Percentiles rank a stretch among this genome's conserved stretches.
phyloP scores from a whole-genome alignment of 2,797 vertebrate genomes.

The Enteromius paludinosus region DNA sequence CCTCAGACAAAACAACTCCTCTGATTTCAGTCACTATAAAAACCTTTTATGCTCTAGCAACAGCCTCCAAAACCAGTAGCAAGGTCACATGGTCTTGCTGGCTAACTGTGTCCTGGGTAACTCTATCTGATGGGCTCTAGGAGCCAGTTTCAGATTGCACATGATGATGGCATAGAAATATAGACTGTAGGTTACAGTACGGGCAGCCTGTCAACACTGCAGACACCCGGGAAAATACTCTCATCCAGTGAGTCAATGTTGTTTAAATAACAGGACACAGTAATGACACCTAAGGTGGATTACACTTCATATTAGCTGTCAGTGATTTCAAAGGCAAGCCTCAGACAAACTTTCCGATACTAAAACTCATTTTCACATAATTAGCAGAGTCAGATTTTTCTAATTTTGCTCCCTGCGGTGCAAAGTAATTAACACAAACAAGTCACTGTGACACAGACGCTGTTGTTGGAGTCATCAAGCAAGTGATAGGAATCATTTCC shows the following conservation, averaged over 20 bases:
- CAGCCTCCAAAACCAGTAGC: constrained; percentile 77
- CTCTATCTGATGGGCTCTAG: constrained; percentile 66
- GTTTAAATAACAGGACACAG: constrained; percentile 29
- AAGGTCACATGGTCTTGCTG: constrained; percentile 72
- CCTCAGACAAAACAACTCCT: constrained; percentile 44
- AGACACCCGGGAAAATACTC: constrained; percentile 41
- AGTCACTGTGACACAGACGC: not conserved
- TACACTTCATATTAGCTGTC: not conserved
- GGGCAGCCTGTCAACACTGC: constrained; percentile 66
- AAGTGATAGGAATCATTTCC: constrained; percentile 18
- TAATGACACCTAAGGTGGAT: not conserved
- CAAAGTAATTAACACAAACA: constrained; percentile 27
- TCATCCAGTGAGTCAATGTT: constrained; percentile 10
- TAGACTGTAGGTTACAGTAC: constrained; percentile 67
- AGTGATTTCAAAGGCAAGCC: not conserved
- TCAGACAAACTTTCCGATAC: not conserved
- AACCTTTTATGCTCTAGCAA: constrained; percentile 80
- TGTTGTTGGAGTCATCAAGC: constrained; percentile 17
- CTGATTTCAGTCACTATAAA: constrained; percentile 62
- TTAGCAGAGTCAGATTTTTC: not conserved
- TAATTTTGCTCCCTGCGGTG: not conserved
- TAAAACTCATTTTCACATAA: not conserved
- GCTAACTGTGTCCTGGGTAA: constrained; percentile 69
- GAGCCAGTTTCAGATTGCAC: constrained; percentile 68
- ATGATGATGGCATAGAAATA: constrained; percentile 76